phyloP scores from a whole-genome alignment of 2,113 vertebrate genomes.

The Chamaea fasciata region DNA sequence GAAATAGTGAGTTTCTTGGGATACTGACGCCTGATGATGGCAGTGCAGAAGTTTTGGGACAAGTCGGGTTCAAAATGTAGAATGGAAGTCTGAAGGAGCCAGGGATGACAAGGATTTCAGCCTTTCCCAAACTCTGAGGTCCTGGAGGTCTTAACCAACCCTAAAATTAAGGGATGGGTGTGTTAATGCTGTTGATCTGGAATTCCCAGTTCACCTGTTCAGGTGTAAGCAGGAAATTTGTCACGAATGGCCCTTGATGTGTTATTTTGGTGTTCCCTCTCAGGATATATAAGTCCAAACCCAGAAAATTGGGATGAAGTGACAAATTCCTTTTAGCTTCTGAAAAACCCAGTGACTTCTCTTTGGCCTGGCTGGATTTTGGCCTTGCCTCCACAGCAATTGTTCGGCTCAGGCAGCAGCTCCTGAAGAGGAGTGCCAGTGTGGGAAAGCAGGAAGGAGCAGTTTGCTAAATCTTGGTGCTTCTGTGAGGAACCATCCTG shows the following conservation, averaged over 20 bases:
- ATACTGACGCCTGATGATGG: rapidly evolving
- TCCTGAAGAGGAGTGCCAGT: neutral
- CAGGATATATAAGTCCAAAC: neutral
- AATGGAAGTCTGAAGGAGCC: neutral
- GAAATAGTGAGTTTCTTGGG: neutral
- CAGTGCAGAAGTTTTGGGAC: neutral
- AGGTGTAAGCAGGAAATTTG: neutral
- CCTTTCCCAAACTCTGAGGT: neutral
- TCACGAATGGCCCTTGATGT: neutral
- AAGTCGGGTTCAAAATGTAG: neutral
- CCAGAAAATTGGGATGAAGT: neutral
- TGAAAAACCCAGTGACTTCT: neutral
- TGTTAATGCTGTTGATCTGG: neutral
- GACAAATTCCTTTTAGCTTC: neutral
- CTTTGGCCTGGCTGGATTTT: neutral
- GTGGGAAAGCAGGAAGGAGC: neutral
- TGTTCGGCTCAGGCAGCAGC: neutral
- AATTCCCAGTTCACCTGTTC: neutral
- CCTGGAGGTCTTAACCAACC: neutral
- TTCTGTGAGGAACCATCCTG: neutral
- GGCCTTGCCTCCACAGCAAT: neutral
- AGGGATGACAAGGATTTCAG: neutral
- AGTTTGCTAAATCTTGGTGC: neutral
- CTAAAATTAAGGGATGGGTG: neutral
- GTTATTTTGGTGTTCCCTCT: neutral